Evolutionary conservation across 2,797 vertebrate genomes (phyloP), one percentile per base, ranked within the genome.

Genomic region (Leuciscus waleckii): DNA sequence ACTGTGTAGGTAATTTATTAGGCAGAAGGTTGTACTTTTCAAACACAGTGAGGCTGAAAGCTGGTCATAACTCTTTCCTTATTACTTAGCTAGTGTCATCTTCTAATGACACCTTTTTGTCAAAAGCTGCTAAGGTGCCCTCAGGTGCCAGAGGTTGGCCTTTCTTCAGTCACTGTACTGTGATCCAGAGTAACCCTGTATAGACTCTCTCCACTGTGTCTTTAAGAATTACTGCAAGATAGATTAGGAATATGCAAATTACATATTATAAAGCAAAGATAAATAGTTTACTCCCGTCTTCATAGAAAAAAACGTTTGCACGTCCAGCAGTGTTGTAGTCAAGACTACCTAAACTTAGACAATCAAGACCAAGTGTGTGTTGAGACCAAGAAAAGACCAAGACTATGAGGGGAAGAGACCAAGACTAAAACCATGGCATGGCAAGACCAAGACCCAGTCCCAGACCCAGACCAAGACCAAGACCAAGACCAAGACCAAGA

Each of bases 1-100:
- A 87, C 78, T 80, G 86, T 63, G 69, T 5, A 49, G 73, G 75
- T 73, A 49, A 87, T 89, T 87, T 88, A 86, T 82, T 74, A 83
- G 51, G 67, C 35, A 65, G 43, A 39, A 68, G 51, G 74, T 81
- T 76, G 82, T 82, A 77, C 78, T 84, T 85, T 87, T 87, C 77
- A 87, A 86, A 83, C 77, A 83, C 67, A 68, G 75, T 43, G 51
- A 39, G 69, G 65, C 76, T 86, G 83, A 86, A 82, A 70, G 86
- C 83, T 68, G 88, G 58, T 16, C 26, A 74, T 43, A 74, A 83
- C 65, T 86, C 65, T 79, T 81, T 82, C 81, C 82, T 75, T 61
- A 78, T 76, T 71, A 70, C 83, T 85, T 56, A 29, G 67, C 58
- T 32, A 54, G 9, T 39, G 82, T 68, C 67, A 17, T 83, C 81